Evolutionary conservation across 2,113 vertebrate genomes (phyloP).

Genomic region (Malaclemys terrapin): DNA sequence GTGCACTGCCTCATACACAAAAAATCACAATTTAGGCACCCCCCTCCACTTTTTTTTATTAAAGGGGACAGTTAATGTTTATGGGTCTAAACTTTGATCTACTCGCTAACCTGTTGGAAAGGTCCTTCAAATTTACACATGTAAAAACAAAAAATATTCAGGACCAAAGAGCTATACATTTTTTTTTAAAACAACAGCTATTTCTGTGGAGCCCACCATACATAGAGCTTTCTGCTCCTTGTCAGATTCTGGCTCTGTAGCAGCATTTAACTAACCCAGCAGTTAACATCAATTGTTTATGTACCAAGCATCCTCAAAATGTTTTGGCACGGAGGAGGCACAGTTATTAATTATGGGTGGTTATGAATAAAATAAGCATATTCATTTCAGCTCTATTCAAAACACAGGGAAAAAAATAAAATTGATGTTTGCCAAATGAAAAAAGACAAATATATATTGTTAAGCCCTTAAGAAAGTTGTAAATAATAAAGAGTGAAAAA

Average conservation of each 20-base stretch:
- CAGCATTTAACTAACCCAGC: neutral
- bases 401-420: conserved; percentile 1
- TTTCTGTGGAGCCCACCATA: neutral
- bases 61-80: neutral
- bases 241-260: conserved; percentile 28
- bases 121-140: neutral
- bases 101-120: neutral
- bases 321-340: conserved; percentile 9
- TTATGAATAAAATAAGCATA: conserved; percentile 28
- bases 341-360: neutral
- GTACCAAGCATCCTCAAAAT: neutral
- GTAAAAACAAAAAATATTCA: neutral
- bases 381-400: conserved; percentile 6
- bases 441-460: conserved; percentile 11
- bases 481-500: neutral
- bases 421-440: neutral
- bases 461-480: neutral
- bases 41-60: neutral
- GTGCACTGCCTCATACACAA: neutral
- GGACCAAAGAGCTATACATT: neutral
- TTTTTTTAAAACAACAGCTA: neutral
- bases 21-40: neutral
- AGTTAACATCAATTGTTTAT: conserved; percentile 19
- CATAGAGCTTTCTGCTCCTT: neutral
- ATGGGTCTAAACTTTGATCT: neutral